Percentiles rank a stretch among this genome's conserved stretches.
phyloP scores from a whole-genome alignment of 1,140 invertebrate genomes.

The Heliconius hewitsoni region DNA sequence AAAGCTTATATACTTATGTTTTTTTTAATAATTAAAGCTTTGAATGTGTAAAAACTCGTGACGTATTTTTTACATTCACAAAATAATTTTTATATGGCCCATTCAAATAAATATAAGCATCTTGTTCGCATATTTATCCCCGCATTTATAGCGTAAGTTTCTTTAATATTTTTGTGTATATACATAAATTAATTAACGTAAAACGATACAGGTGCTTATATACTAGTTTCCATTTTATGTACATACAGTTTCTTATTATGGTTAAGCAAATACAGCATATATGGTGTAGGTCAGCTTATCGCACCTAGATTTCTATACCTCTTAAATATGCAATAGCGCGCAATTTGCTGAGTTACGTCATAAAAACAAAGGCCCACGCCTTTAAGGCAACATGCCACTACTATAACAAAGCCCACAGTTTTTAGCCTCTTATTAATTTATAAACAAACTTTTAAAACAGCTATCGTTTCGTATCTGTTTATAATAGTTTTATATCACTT shows the following conservation, averaged over 20 bases:
- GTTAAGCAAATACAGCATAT: slow-evolving; percentile 30
- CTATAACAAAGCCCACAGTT: neutral
- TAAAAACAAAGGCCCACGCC: slow-evolving; percentile 39
- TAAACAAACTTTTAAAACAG: neutral
- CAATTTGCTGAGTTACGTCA: slow-evolving; percentile 40
- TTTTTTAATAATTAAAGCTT: neutral
- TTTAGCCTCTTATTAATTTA: neutral
- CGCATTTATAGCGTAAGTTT: neutral
- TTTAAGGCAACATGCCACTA: slow-evolving; percentile 14
- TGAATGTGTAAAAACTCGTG: no score
- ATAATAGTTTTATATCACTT: neutral
- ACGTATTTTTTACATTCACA: neutral
- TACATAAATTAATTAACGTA: neutral
- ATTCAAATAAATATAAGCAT: neutral
- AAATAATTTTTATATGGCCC: neutral
- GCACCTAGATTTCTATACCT: slow-evolving; percentile 26
- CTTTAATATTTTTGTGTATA: no score
- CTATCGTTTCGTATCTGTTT: neutral
- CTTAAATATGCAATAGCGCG: slow-evolving; percentile 39
- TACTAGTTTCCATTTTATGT: neutral
- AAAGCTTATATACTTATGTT: neutral
- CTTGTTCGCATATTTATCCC: neutral
- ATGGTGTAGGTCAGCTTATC: slow-evolving; percentile 34
- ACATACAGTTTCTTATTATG: slow-evolving; percentile 22
- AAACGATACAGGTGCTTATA: neutral